Base-by-base conservation (phyloP, 2,888 invertebrate species). In the Cryptus viduatorius region DNA sequence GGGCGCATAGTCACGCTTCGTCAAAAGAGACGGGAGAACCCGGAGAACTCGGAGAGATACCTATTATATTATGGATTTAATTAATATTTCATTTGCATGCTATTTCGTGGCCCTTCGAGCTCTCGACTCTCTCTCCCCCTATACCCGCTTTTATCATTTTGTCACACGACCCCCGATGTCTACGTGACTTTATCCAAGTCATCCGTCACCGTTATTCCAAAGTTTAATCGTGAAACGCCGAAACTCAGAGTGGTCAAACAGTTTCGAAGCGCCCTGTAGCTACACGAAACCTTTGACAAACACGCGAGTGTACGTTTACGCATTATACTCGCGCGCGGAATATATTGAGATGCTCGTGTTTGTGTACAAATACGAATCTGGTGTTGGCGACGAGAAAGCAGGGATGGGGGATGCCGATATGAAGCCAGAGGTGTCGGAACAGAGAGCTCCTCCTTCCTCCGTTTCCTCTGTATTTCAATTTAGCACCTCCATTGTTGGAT, bases 401-500 rank as follows among this genome's bases (percentile, higher is more conserved):
- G 37, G 72, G 14, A 24, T 68, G 46, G 64, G 29, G 42, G 24
- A 7, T 56, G 50, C 44, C 44, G 48, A 59, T 59, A 71, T 53
- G 80, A 65, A 76, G 59, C 29, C 14, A 50, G 61, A 46, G 12
- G 16, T 37, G 64, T 37, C 29, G 64, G 50, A 56, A 68, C 44
- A 68, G 79, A 72, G 73, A 46, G 59, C 68, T 24, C 19, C 16
- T 29, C 31, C 19, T 65, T 50, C 56, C 80, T 68, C 48, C 76
- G 50, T 42, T 71, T 67, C 48, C 48, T 73, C 84, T 76, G 91
- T 92, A 92, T 92, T 92, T 92, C 92, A 92, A 92, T 92, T 92
- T 92, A 91, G 91, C 89, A 86, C 90, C 89, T 90, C 92, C 90
- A 92, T 92, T 92, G 92, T 92, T 91, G 89, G 92, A 92, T 92